Conservation (phyloP, 1,140 invertebrate species). For the Drosophila oshimai region DNA sequence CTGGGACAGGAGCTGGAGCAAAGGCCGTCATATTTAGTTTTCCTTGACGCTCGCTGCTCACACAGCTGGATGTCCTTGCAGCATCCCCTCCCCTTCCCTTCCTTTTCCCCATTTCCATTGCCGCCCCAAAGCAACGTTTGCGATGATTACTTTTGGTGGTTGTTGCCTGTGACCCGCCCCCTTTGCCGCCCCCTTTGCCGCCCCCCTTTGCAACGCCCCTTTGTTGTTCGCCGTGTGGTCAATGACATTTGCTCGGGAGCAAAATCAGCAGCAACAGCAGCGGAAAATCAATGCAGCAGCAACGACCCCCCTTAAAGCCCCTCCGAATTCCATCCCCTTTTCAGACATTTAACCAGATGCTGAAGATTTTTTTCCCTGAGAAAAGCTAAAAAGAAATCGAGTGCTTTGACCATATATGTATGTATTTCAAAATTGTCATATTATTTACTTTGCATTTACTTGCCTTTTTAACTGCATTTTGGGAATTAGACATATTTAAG, state of each 20-base stretch:
- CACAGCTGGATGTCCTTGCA: constrained; percentile 62
- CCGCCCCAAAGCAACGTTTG: constrained; percentile 51
- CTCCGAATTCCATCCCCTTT: not conserved
- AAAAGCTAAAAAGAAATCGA: not conserved
- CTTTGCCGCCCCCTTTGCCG: not conserved
- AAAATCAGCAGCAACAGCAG: not conserved
- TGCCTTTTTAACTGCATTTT: too few species aligned
- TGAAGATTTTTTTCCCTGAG: not conserved
- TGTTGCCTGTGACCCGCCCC: constrained; percentile 45
- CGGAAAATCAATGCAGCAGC: constrained; percentile 63
- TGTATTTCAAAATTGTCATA: constrained; percentile 43
- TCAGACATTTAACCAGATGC: not conserved
- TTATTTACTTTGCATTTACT: too few species aligned
- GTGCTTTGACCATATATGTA: not conserved
- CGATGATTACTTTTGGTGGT: constrained; percentile 75
- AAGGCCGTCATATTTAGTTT: constrained; percentile 71
- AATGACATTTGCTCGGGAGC: constrained; percentile 58
- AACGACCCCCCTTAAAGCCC: not conserved
- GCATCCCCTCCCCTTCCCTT: not conserved
- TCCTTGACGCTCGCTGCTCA: constrained; percentile 35
- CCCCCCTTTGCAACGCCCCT: constrained; percentile 52
- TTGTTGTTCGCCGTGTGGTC: constrained; percentile 64
- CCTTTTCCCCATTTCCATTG: not conserved
- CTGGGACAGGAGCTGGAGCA: constrained; percentile 23
- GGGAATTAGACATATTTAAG: too few species aligned